phyloP scores from a whole-genome alignment of 2,888 invertebrate species.

The Vannuccia rotundouncinata region DNA sequence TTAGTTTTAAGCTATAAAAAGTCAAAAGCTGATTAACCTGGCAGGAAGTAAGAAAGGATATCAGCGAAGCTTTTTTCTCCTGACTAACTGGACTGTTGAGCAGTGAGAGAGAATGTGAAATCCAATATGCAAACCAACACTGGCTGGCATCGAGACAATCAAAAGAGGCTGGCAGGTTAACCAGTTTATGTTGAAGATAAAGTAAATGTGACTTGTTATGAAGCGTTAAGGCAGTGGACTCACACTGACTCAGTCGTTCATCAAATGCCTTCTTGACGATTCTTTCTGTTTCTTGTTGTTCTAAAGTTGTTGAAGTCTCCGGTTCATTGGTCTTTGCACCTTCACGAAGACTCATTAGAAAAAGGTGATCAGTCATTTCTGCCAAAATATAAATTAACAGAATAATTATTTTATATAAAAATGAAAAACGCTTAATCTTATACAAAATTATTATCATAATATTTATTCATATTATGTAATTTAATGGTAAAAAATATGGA shows the following conservation, averaged over 20 bases:
- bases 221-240: background rate
- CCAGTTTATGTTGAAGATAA: conserved; percentile 27
- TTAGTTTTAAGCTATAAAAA: too few species aligned
- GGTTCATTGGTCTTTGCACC: background rate
- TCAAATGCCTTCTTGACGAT: conserved; percentile 29
- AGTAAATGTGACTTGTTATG: background rate
- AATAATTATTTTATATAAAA: too few species aligned
- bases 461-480: too few species aligned
- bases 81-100: conserved; percentile 63
- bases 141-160: conserved; percentile 83
- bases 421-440: too few species aligned
- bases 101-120: conserved; percentile 77
- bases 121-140: conserved; percentile 96
- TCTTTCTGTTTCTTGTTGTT: conserved; percentile 39
- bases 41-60: background rate
- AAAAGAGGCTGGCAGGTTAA: conserved; percentile 41
- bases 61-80: background rate
- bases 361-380: background rate
- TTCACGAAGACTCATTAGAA: background rate
- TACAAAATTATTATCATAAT: too few species aligned
- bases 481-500: too few species aligned
- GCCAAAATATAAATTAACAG: too few species aligned
- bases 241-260: conserved; percentile 3
- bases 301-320: background rate
- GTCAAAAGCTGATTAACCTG: background rate